These are phyloP conservation scores for Eudyptes chrysolophus DNA, from an alignment of 2,113 vertebrate species.

Conservation along the genomic window DNA sequence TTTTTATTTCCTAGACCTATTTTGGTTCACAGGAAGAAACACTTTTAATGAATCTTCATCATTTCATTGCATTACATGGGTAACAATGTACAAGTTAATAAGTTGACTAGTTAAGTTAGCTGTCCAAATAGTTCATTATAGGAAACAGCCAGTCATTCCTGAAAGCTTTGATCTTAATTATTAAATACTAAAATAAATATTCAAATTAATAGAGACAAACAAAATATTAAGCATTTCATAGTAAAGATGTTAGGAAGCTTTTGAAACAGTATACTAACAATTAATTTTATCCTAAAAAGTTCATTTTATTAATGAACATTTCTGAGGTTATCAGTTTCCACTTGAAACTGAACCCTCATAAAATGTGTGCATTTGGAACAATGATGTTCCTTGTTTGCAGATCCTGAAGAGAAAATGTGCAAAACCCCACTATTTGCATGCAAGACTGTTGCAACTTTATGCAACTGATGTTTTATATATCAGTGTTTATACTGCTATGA, in stretches of 20 bases:
- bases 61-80: neutral
- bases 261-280: neutral
- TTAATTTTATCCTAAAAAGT: neutral
- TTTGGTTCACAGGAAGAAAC: neutral
- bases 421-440: neutral
- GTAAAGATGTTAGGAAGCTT: neutral
- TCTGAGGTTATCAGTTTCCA: neutral
- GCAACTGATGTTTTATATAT: neutral
- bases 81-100: neutral
- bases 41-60: neutral
- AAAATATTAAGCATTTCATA: neutral
- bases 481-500: neutral
- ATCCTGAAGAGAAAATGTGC: neutral
- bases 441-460: neutral
- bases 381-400: neutral
- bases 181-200: neutral
- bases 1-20: neutral
- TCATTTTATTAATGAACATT: neutral
- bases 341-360: neutral
- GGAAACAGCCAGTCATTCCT: neutral
- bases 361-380: neutral
- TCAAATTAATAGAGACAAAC: neutral
- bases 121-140: neutral
- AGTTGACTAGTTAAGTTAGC: neutral
- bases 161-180: neutral